Evolutionary conservation across 2,888 invertebrate genomes (phyloP).

Genomic region (Drosophila eohydei): DNA sequence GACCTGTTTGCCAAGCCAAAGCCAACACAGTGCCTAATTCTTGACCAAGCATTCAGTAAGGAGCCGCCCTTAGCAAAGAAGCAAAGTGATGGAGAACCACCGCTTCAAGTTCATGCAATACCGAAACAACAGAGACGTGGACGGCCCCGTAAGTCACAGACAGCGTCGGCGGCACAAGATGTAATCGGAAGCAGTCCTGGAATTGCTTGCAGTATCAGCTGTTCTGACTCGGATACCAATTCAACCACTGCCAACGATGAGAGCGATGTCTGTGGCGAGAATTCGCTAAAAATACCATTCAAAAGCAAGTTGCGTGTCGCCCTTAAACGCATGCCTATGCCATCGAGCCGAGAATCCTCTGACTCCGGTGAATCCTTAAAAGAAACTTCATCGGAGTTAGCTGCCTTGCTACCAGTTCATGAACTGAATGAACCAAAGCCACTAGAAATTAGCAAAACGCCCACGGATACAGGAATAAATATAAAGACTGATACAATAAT

Average conservation of each 20-base stretch:
- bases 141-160: conserved; percentile 43
- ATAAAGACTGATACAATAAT: conserved; percentile 21
- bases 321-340: conserved; percentile 62
- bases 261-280: background rate
- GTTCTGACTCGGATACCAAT: conserved; percentile 65
- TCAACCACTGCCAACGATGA: conserved; percentile 39
- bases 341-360: conserved; percentile 26
- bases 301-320: conserved; percentile 60
- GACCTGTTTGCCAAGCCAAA: conserved; percentile 58
- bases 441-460: background rate
- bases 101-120: background rate
- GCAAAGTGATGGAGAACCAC: background rate
- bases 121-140: conserved; percentile 54
- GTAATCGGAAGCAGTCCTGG: too few relatives aligned
- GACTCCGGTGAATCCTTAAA: conserved; percentile 14
- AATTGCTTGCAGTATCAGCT: conserved; percentile 24
- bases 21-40: conserved; percentile 9
- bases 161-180: background rate
- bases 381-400: background rate
- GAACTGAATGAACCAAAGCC: background rate
- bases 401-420: background rate
- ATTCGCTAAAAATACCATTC: conserved; percentile 28
- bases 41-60: background rate
- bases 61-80: background rate
- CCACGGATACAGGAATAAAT: background rate